These are phyloP conservation scores for Neopelma chrysocephalum DNA, from an alignment of 2,797 vertebrate genomes.

Conservation along the genomic window DNA sequence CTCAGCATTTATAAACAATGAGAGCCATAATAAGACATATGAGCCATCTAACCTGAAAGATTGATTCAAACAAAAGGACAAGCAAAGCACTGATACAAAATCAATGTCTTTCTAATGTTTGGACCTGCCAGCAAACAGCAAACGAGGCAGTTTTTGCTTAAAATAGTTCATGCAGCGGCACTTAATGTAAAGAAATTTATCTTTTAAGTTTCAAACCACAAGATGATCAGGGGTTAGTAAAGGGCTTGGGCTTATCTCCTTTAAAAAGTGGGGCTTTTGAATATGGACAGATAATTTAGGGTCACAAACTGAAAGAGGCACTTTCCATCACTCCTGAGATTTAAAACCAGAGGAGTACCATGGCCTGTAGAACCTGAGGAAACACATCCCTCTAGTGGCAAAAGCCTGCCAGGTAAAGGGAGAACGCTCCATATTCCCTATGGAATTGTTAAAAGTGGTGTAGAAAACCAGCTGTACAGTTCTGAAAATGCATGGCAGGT, in stretches of 20 bases:
- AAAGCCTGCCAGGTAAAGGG: neutral
- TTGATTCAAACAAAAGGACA: neutral
- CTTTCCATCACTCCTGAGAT: neutral
- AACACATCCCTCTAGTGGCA: conserved; percentile 51
- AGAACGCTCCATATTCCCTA: accelerated
- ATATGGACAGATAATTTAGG: neutral
- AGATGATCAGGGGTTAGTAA: neutral
- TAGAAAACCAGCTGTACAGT: neutral
- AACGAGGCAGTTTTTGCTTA: neutral
- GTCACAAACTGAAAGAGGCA: neutral
- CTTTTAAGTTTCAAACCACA: neutral
- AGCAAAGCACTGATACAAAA: neutral
- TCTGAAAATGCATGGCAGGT: neutral
- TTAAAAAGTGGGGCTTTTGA: neutral
- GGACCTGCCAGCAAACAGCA: neutral
- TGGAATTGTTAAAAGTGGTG: neutral
- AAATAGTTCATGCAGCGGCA: neutral
- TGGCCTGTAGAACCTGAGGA: neutral
- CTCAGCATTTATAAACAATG: neutral
- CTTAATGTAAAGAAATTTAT: neutral
- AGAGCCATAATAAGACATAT: neutral
- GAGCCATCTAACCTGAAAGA: neutral
- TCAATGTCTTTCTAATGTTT: neutral
- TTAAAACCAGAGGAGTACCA: neutral
- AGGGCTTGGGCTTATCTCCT: neutral